Evolutionary conservation across 2,797 vertebrate species (phyloP).

Genomic region (Stomatorhinus walkeri): DNA sequence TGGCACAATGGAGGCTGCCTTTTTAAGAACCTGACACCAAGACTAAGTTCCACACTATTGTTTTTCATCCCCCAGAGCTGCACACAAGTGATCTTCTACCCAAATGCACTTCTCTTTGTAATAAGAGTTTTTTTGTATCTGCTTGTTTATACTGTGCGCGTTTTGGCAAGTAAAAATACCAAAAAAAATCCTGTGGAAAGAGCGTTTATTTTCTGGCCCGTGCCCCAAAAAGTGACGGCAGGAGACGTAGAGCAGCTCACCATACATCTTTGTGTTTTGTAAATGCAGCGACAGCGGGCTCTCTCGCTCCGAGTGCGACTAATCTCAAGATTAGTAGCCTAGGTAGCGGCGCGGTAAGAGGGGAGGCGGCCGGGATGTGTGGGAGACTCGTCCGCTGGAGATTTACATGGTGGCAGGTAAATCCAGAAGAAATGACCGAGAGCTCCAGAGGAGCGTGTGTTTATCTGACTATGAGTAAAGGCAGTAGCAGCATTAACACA

Average conservation of each 20-base stretch:
- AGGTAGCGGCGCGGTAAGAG: conserved; percentile 4
- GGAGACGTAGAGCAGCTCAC: background rate
- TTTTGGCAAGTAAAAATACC: background rate
- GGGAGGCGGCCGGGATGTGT: background rate
- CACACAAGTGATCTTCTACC: background rate
- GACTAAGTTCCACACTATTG: background rate
- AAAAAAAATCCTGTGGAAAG: background rate
- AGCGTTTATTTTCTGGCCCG: background rate
- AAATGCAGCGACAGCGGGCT: conserved; percentile 1
- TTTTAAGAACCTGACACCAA: background rate
- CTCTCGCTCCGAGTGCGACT: background rate
- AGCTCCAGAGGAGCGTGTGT: background rate
- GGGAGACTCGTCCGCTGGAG: conserved; percentile 11
- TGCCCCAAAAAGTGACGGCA: background rate
- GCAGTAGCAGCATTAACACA: background rate
- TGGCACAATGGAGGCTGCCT: background rate
- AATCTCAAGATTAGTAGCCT: conserved; percentile 10
- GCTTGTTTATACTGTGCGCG: background rate
- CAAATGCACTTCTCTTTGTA: background rate
- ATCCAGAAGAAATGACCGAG: background rate
- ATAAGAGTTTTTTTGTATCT: background rate
- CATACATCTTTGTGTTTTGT: conserved; percentile 4
- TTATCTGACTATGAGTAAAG: conserved; percentile 1
- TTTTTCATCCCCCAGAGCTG: background rate
- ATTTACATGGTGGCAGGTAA: conserved; percentile 18